A percentile compares a stretch with the other conserved stretches of the same genome.
Conservation (phyloP, 2,888 invertebrate species). For the Hydriomena furcata region DNA sequence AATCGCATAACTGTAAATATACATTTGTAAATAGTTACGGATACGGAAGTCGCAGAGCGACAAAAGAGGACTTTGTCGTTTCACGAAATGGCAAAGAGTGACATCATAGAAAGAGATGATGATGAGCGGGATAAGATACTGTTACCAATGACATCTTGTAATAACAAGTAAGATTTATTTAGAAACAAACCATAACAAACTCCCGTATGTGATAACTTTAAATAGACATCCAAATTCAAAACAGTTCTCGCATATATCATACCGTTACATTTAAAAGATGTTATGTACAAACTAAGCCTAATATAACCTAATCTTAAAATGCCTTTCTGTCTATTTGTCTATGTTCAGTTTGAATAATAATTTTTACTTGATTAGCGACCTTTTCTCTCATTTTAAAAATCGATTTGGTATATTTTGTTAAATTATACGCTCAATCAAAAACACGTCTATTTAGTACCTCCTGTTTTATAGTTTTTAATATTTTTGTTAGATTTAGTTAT, state of each 20-base stretch:
- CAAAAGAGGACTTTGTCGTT: slow-evolving; percentile 52
- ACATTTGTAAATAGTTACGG: slow-evolving; percentile 76
- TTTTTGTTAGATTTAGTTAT: slow-evolving; percentile 75
- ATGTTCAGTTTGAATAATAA: slow-evolving; percentile 9
- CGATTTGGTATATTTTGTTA: slow-evolving; percentile 10
- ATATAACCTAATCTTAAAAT: slow-evolving; percentile 4
- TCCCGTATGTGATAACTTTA: slow-evolving; percentile 46
- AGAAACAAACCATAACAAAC: slow-evolving; percentile 42
- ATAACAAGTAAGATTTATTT: slow-evolving; percentile 43
- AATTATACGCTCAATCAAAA: slow-evolving; percentile 32
- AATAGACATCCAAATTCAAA: slow-evolving; percentile 41
- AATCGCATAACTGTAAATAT: slow-evolving; percentile 76
- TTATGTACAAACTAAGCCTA: slow-evolving; percentile 44
- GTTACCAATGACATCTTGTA: slow-evolving; percentile 65
- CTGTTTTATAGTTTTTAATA: slow-evolving; percentile 54
- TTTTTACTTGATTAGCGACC: background rate
- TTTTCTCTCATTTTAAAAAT: background rate
- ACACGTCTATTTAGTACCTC: slow-evolving; percentile 48
- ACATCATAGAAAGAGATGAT: slow-evolving; percentile 58
- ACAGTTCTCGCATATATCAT: slow-evolving; percentile 26
- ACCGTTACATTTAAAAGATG: slow-evolving; percentile 44
- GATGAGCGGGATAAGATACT: slow-evolving; percentile 55
- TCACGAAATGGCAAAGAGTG: slow-evolving; percentile 49
- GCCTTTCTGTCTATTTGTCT: slow-evolving; percentile 10
- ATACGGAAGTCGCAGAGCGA: slow-evolving; percentile 75